Evolutionary conservation across 1,140 invertebrate genomes (phyloP).

Genomic region (Papilio machaon): DNA sequence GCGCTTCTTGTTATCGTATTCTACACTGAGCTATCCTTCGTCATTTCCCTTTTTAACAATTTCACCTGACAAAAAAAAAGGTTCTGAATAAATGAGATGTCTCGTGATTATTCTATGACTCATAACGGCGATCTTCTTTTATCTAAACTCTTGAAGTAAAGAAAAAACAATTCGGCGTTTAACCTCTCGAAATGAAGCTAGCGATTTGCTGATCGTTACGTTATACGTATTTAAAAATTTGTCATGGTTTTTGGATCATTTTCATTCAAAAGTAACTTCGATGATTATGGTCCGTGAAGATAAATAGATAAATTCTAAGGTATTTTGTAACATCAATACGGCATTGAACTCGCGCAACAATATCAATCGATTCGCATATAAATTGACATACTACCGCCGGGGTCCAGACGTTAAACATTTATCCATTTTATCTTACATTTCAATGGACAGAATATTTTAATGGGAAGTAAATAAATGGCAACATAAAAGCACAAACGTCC

Average conservation of each 20-base stretch:
- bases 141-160: too few relatives aligned
- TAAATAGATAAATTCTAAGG: not conserved
- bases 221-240: not conserved
- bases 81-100: not conserved
- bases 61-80: not conserved
- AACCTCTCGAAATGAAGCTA: too few relatives aligned
- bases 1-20: too few relatives aligned
- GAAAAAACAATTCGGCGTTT: too few relatives aligned
- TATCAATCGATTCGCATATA: conserved; percentile 33
- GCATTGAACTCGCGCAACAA: not conserved
- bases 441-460: conserved; percentile 39
- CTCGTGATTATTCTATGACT: not conserved
- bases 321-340: conserved; percentile 5
- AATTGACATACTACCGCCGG: conserved; percentile 32
- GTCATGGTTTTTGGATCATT: not conserved
- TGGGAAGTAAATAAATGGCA: conserved; percentile 38
- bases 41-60: not conserved
- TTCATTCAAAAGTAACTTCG: not conserved
- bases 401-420: conserved; percentile 27
- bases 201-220: too few relatives aligned
- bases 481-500: conserved; percentile 38
- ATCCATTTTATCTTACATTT: conserved; percentile 39
- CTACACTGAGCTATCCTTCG: too few relatives aligned
- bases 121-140: too few relatives aligned
- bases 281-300: not conserved